Base-by-base conservation (phyloP, 2,888 invertebrate species). In the Drosophila austrosaltans region DNA sequence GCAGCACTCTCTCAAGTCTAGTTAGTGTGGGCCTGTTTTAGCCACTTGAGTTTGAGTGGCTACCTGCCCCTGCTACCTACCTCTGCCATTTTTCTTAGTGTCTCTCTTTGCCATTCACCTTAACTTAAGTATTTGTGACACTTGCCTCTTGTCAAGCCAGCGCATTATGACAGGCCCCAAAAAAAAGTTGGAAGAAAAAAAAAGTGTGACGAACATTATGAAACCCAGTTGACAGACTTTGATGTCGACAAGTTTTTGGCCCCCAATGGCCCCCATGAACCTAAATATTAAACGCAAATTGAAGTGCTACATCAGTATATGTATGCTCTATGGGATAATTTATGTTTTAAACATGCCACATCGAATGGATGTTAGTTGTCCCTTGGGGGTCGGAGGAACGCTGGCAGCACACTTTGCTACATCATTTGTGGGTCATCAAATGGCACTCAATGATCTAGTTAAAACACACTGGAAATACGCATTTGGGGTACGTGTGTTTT, bases 61-160 rank as follows among this genome's bases (percentile, higher is more conserved):
- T 64, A 42, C 58, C 56, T 42, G 54, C 36, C 56, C 36, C 48
- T n/a, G n/a, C 28, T 16, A 16, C 16, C n/a, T n/a, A 30, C 7
- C 40, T 8, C 32, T 32, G 10, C 3, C 16, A 25, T 5, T 42
- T 16, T 5, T 16, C 16, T 16, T 42, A 16, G 42, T 16, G n/a
- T n/a, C 42, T 42, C n/a, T 48, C n/a, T 48, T 58, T 40, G 25
- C 25, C 39, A n/a, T 25, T 25, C 25, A 40, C 64, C 70, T 76
- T 59, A 59, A 69, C 65, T 62, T 69, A 75, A 75, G 69, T 76
- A 72, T 63, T 77, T 83, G 84, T 79, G 84, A 87, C 89, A 84
- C 84, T 81, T 75, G 79, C 73, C 81, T 81, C 72, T 75, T 48
- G 48, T 48, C 71, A 58, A 68, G 66, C 48, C 48, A 48, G 22